These are phyloP conservation scores for Rosalia funebris DNA, from an alignment of 2,888 invertebrate species.

Conservation along the genomic window DNA sequence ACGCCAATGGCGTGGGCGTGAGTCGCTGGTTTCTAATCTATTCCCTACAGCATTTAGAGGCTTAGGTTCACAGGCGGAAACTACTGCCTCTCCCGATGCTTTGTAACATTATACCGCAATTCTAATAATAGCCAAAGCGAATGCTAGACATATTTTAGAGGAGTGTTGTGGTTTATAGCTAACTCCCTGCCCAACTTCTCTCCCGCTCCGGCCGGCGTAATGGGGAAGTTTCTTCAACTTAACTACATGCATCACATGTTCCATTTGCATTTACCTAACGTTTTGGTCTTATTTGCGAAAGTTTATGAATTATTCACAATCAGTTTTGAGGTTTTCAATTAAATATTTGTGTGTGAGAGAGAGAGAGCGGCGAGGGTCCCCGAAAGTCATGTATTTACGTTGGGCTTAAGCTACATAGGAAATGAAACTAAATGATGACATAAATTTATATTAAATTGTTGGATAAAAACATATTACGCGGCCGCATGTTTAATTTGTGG, in stretches of 20 bases:
- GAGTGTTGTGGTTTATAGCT: slow-evolving; percentile 42
- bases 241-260: slow-evolving; percentile 12
- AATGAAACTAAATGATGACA: slow-evolving; percentile 26
- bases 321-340: slow-evolving; percentile 38
- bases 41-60: slow-evolving; percentile 48
- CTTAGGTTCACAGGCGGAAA: slow-evolving; percentile 50
- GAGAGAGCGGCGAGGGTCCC: slow-evolving; percentile 12
- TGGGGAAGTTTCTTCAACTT: slow-evolving; percentile 35
- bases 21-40: slow-evolving; percentile 48
- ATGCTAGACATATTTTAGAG: slow-evolving; percentile 51
- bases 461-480: slow-evolving; percentile 4
- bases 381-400: slow-evolving; percentile 18
- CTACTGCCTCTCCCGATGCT: slow-evolving; percentile 48
- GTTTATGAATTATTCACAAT: slow-evolving; percentile 39
- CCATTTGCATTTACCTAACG: slow-evolving; percentile 24
- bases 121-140: slow-evolving; percentile 52
- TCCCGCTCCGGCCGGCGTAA: slow-evolving; percentile 6
- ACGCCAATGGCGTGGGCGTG: slow-evolving; percentile 12
- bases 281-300: slow-evolving; percentile 35
- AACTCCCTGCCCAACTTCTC: slow-evolving; percentile 21
- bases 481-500: not conserved
- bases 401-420: slow-evolving; percentile 24
- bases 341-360: slow-evolving; percentile 44
- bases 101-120: slow-evolving; percentile 52
- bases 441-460: slow-evolving; percentile 24